These are phyloP conservation scores for Illadopsis cleaveri DNA, from an alignment of 2,113 vertebrate species.

Conservation along the genomic window DNA sequence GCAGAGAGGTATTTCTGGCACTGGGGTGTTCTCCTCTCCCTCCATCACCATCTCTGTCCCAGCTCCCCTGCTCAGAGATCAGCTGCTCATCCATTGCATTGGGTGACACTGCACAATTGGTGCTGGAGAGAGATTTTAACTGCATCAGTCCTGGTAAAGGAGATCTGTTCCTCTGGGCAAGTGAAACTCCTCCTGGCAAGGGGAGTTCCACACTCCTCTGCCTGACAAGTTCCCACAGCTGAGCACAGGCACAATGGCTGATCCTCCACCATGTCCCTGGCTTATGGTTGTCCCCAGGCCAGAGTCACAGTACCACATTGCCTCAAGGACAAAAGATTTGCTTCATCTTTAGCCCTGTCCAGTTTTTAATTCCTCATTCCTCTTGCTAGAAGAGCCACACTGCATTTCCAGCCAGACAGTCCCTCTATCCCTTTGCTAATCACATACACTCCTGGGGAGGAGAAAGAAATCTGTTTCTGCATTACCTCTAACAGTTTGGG, in stretches of 20 bases:
- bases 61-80: background rate
- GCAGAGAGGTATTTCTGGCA: background rate
- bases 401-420: background rate
- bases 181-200: background rate
- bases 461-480: background rate
- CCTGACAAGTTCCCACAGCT: background rate
- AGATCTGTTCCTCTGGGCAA: background rate
- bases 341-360: background rate
- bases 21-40: background rate
- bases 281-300: background rate
- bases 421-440: background rate
- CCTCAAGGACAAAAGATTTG: background rate
- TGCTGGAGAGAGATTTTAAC: background rate
- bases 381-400: background rate
- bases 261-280: background rate
- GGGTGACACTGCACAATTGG: background rate
- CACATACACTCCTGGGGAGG: background rate
- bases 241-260: accelerated
- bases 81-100: accelerated
- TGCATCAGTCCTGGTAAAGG: background rate
- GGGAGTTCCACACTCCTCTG: background rate
- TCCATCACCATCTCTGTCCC: background rate
- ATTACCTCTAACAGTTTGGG: background rate
- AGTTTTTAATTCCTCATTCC: background rate
- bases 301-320: background rate